Evolutionary conservation across 2,113 vertebrate species (phyloP).

Genomic region (Girardinichthys multiradiatus): DNA sequence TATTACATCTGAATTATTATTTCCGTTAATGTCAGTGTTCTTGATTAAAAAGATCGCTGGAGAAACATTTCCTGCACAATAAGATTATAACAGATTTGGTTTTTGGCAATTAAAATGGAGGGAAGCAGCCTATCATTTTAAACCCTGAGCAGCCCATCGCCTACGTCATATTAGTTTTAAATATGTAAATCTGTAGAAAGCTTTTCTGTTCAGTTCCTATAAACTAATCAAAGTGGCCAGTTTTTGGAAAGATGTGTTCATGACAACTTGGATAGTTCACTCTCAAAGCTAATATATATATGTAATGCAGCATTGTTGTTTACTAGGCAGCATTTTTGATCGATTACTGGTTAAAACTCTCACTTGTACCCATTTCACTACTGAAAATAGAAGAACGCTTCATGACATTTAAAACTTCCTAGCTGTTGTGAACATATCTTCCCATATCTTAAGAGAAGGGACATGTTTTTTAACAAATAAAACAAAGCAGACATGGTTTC

Average conservation of each 20-base stretch:
- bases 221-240: slow-evolving; percentile 64
- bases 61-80: slow-evolving; percentile 66
- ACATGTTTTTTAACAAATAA: slow-evolving; percentile 60
- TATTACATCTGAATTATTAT: slow-evolving; percentile 14
- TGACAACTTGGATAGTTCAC: slow-evolving; percentile 17
- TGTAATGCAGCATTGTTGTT: not conserved
- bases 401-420: not conserved
- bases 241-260: slow-evolving; percentile 33
- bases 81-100: slow-evolving; percentile 53
- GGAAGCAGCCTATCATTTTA: slow-evolving; percentile 32
- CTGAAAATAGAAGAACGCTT: too few species aligned
- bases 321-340: not conserved
- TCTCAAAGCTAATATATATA: too few species aligned
- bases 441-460: slow-evolving; percentile 49
- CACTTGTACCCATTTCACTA: too few species aligned
- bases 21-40: slow-evolving; percentile 7
- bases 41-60: slow-evolving; percentile 4
- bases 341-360: too few species aligned
- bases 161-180: slow-evolving; percentile 5
- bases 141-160: slow-evolving; percentile 36
- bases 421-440: slow-evolving; percentile 38
- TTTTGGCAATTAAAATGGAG: slow-evolving; percentile 1
- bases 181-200: slow-evolving; percentile 58
- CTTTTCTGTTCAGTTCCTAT: slow-evolving; percentile 72
- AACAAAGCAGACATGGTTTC: slow-evolving; percentile 68